Percentiles rank a stretch among this genome's conserved stretches.
phyloP scores from a whole-genome alignment of 2,113 vertebrate species.

The Callochromis pleurospilus region DNA sequence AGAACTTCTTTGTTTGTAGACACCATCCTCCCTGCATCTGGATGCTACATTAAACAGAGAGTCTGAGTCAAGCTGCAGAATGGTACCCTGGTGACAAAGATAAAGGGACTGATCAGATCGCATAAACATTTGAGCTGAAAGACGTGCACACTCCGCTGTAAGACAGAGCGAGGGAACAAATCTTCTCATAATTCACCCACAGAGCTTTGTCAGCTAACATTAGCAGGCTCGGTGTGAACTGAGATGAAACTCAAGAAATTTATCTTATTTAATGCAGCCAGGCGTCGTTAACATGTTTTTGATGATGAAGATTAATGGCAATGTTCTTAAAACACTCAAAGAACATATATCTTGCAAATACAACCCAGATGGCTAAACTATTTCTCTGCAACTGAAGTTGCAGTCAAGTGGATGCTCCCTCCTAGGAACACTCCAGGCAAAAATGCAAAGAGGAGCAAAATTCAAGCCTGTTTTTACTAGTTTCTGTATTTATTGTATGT shows the following conservation, averaged over 20 bases:
- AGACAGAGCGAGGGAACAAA: not conserved
- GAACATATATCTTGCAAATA: not conserved
- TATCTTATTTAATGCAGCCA: not conserved
- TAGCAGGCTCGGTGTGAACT: not conserved
- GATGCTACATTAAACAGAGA: not conserved
- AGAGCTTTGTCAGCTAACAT: not conserved
- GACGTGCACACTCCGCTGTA: not conserved
- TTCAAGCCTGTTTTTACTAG: not conserved
- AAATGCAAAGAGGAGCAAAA: not conserved
- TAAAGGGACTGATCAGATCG: not conserved
- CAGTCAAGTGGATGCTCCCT: not conserved
- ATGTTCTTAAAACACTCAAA: not conserved
- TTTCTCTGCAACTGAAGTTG: not conserved
- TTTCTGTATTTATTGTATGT: not conserved
- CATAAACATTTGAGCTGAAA: not conserved
- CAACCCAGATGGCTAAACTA: not conserved
- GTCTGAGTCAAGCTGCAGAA: not conserved
- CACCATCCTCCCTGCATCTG: not conserved
- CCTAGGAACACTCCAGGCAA: not conserved
- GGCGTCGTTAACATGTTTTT: not conserved
- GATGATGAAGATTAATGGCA: not conserved
- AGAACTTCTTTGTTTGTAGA: not conserved
- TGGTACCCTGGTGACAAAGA: not conserved
- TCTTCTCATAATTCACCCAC: not conserved
- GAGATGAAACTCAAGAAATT: not conserved